Evolutionary conservation across 2,888 invertebrate species (phyloP).

Genomic region (Ethmia dodecea): DNA sequence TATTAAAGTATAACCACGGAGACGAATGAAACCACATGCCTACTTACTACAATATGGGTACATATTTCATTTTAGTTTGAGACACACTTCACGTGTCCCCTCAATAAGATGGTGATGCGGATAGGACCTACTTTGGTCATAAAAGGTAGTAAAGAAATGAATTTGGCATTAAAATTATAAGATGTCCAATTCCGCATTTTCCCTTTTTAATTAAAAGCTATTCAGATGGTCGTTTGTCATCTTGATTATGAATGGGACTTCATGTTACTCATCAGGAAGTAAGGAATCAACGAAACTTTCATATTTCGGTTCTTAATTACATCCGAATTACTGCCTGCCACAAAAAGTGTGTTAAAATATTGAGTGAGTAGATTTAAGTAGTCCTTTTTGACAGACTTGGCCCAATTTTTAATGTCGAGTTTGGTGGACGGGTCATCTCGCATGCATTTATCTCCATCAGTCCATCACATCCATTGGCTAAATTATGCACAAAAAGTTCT

Average conservation of each 20-base stretch:
- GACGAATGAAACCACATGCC: too few species aligned
- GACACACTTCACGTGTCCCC: too few species aligned
- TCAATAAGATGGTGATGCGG: too few species aligned
- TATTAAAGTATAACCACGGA: too few species aligned
- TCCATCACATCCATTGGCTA: conserved; percentile 31
- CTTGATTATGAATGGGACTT: conserved; percentile 1
- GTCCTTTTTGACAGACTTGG: conserved; percentile 43
- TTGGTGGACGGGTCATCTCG: conserved; percentile 39
- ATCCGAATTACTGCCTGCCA: conserved; percentile 38
- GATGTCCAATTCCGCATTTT: not conserved
- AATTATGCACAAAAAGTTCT: conserved; percentile 24
- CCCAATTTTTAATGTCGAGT: conserved; percentile 50
- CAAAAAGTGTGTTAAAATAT: conserved; percentile 27
- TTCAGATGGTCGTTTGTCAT: not conserved
- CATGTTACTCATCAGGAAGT: conserved; percentile 6
- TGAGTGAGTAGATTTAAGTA: conserved; percentile 36
- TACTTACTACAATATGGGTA: too few species aligned
- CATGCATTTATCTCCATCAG: conserved; percentile 62
- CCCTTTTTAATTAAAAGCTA: not conserved
- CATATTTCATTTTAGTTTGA: too few species aligned
- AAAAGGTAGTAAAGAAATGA: too few species aligned
- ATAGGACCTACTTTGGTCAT: not conserved
- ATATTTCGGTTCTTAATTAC: conserved; percentile 36
- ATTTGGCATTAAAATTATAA: too few species aligned
- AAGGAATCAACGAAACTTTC: conserved; percentile 28